A percentile compares a stretch with the other conserved stretches of the same genome.
These are phyloP conservation scores for Tauraco erythrolophus DNA, from an alignment of 2,113 vertebrate species.

Conservation along the genomic window DNA sequence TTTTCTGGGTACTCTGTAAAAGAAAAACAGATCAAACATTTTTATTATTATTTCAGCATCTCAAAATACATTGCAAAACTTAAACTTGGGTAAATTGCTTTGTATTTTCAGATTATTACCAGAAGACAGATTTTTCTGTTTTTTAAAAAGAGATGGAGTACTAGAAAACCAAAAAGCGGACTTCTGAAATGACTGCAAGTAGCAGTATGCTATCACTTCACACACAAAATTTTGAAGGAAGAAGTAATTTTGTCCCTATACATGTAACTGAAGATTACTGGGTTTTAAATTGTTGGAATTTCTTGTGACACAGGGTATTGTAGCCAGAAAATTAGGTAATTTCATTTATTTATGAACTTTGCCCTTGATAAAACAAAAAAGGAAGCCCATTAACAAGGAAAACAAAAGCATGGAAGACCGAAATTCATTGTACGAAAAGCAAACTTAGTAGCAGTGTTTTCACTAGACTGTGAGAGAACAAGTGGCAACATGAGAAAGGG, in stretches of 20 bases:
- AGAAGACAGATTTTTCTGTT: not conserved
- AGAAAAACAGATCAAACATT: not conserved
- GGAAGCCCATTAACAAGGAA: not conserved
- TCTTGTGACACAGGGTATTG: not conserved
- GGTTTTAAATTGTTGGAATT: not conserved
- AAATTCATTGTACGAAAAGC: not conserved
- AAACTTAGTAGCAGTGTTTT: not conserved
- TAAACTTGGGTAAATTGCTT: not conserved
- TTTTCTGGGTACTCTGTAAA: conserved; percentile 5
- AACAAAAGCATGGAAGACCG: not conserved
- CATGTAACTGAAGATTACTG: not conserved
- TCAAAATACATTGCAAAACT: not conserved
- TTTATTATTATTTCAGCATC: not conserved
- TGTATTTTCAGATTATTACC: not conserved
- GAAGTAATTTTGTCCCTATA: not conserved
- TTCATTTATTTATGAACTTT: not conserved
- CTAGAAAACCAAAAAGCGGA: not conserved
- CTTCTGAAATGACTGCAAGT: not conserved
- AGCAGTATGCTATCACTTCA: not conserved
- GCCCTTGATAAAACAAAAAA: not conserved
- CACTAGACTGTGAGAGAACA: not conserved
- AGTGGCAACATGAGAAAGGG: not conserved
- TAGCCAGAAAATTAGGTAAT: not conserved
- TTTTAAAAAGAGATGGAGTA: not conserved
- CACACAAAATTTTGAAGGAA: not conserved